Base-by-base conservation (phyloP, 2,797 vertebrate genomes). In the Notolepis coatsorum region DNA sequence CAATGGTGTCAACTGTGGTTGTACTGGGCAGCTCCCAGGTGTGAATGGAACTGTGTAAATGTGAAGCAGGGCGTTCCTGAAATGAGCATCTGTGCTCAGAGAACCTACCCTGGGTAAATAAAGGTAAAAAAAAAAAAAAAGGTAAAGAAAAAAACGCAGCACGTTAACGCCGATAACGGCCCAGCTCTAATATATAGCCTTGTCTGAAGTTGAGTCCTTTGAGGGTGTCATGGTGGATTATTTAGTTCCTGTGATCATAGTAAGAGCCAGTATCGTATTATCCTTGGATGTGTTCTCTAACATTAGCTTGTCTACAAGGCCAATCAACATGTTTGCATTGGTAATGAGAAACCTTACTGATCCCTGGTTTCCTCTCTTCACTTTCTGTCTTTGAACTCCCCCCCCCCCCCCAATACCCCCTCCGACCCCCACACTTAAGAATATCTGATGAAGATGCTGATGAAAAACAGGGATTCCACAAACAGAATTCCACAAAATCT, bases 301-400 rank as follows among this genome's bases (percentile, higher is more conserved):
- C 28, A 61, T 62, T 47, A 53, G 24, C 48, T 28, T 60, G 50
- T 56, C 60, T 58, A 35, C 58, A 60, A 46, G 42, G 9, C 63
- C 53, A 35, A 68, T 62, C 68, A 28, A 24, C n/a, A 13, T 27
- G 53, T 42, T 20, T 15, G 10, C 39, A 13, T 46, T 33, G 55
- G 46, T 33, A 46, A 35, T 62, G 41, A 72, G 53, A 43, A 50
- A 75, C 61, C 60, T n/a, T 61, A 43, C 68, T 71, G 65, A 61
- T 46, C 38, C 51, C 27, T 18, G 17, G 54, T 64, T 79, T 74
- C 46, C 64, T 55, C 3, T 68, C 15, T 5, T 55, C 58, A 10
- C 43, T 65, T 61, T 74, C 51, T 49, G 42, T 64, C 73, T 81
- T 66, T 71, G 65, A 75, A 70, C 59, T 46, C 43, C 28, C 57